phyloP scores from a whole-genome alignment of 2,797 vertebrate species.

The Muraenolepis orangiensis region DNA sequence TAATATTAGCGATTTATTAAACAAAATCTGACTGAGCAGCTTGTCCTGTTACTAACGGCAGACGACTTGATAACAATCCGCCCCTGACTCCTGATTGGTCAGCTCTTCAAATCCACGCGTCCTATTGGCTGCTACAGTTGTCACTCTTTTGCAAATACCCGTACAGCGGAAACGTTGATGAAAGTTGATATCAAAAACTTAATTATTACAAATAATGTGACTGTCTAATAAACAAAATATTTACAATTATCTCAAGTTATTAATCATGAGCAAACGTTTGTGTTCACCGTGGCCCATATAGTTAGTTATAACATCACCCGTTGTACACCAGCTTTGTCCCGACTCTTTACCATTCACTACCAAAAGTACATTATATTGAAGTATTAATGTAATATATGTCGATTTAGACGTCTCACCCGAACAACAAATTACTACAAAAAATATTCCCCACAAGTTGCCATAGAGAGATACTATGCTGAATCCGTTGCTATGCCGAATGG shows the following conservation, averaged over 20 bases:
- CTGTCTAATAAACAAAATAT: constrained; percentile 22
- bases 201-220: constrained; percentile 47
- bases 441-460: neutral
- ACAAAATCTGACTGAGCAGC: constrained; percentile 72
- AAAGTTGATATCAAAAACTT: constrained; percentile 72
- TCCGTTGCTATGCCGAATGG: neutral
- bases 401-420: neutral
- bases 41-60: constrained; percentile 66
- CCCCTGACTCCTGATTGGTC: constrained; percentile 55
- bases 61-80: constrained; percentile 55
- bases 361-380: neutral
- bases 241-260: neutral
- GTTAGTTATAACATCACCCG: neutral
- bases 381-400: neutral
- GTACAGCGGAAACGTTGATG: constrained; percentile 71
- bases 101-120: neutral
- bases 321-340: neutral
- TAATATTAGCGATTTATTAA: constrained; percentile 54
- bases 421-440: neutral
- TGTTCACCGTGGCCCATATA: neutral
- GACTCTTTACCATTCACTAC: neutral
- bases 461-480: neutral
- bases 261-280: neutral
- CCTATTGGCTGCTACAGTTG: constrained; percentile 45
- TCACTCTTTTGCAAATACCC: constrained; percentile 56